Evolutionary conservation across 2,888 invertebrate species (phyloP).

Genomic region (Tortrix viridana): DNA sequence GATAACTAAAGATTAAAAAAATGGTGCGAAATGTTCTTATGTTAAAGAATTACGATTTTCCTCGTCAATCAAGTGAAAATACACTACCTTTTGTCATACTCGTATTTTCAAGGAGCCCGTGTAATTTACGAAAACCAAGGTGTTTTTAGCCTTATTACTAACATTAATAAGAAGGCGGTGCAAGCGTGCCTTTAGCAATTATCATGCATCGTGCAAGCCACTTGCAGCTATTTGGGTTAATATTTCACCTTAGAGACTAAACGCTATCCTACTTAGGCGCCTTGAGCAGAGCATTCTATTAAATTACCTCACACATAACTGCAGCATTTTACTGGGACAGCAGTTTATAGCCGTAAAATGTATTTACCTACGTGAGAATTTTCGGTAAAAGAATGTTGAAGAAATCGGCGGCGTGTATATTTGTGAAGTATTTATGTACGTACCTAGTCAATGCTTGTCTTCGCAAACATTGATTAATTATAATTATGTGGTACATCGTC

Average conservation of each 20-base stretch:
- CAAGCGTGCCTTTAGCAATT: slow-evolving; percentile 57
- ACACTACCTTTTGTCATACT: too few relatives aligned
- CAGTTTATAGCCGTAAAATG: not conserved
- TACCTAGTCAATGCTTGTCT: too few relatives aligned
- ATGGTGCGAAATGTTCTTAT: too few relatives aligned
- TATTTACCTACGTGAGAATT: not conserved
- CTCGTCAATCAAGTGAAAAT: too few relatives aligned
- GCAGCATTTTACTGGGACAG: not conserved
- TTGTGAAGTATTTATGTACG: too few relatives aligned
- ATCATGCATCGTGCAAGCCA: slow-evolving; percentile 52
- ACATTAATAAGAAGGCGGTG: slow-evolving; percentile 11
- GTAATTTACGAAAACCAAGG: not conserved
- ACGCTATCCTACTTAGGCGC: slow-evolving; percentile 43
- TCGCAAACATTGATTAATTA: too few relatives aligned
- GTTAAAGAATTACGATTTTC: too few relatives aligned
- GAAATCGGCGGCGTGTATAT: too few relatives aligned
- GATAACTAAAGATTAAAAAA: too few relatives aligned
- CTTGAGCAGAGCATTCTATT: slow-evolving; percentile 51
- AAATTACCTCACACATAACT: slow-evolving; percentile 47
- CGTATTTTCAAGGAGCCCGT: too few relatives aligned
- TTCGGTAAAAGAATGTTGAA: too few relatives aligned
- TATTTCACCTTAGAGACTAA: slow-evolving; percentile 56
- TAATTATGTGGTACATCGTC: too few relatives aligned
- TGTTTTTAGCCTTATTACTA: not conserved
- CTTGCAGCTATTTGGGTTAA: slow-evolving; percentile 63